Percentiles rank a stretch among this genome's conserved stretches.
These are phyloP conservation scores for Sebastes reedi DNA, from an alignment of 2,797 vertebrate species.

Conservation along the genomic window DNA sequence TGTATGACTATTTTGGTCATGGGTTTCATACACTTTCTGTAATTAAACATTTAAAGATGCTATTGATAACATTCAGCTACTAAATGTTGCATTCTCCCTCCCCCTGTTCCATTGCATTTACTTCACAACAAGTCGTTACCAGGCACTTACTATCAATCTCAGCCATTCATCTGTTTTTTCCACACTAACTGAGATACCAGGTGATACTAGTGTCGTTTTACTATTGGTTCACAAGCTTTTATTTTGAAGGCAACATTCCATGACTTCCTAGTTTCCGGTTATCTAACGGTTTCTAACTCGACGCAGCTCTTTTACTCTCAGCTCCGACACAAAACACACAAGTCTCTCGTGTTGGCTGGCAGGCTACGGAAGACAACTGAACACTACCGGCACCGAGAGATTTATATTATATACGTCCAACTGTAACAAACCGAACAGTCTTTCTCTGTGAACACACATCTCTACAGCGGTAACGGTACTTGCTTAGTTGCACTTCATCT, in stretches of 20 bases:
- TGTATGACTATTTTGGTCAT: too few species aligned
- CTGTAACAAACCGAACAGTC: slow-evolving; percentile 20
- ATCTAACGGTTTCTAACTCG: background rate
- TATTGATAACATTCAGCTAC: too few species aligned
- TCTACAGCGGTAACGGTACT: background rate
- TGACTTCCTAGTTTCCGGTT: slow-evolving; percentile 23
- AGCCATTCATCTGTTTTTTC: too few species aligned
- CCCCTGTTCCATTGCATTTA: too few species aligned
- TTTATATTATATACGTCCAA: background rate
- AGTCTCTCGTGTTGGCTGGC: slow-evolving; percentile 54
- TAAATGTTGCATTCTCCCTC: too few species aligned
- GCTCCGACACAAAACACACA: slow-evolving; percentile 41
- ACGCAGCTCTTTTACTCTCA: slow-evolving; percentile 27
- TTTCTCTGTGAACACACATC: background rate
- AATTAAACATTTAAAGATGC: too few species aligned
- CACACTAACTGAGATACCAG: too few species aligned
- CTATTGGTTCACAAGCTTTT: slow-evolving; percentile 22
- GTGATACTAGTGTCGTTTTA: too few species aligned
- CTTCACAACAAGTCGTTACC: too few species aligned
- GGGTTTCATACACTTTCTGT: too few species aligned
- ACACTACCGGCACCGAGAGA: slow-evolving; percentile 1
- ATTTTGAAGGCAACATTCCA: background rate
- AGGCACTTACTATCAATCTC: too few species aligned
- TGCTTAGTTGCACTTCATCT: background rate
- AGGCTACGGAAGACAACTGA: slow-evolving; percentile 62